Percentiles rank a stretch among this genome's conserved stretches.
Conservation (phyloP, 2,113 vertebrate species). For the Etia nguti region DNA sequence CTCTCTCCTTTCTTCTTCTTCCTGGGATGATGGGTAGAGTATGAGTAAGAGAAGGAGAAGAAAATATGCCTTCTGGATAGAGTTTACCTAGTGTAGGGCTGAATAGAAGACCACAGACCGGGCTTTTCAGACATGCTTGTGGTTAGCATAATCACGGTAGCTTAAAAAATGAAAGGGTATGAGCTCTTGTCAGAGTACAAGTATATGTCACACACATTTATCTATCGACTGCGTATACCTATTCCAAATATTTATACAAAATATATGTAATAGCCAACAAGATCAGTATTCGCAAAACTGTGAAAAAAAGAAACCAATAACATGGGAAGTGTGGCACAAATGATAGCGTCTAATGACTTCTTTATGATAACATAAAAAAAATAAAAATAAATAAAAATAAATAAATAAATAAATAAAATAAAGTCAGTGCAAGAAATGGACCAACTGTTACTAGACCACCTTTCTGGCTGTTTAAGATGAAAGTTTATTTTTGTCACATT, state of each 20-base stretch:
- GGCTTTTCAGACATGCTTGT: conserved; percentile 38
- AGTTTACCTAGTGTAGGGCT: conserved; percentile 57
- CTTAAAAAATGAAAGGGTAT: conserved; percentile 26
- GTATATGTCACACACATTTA: neutral
- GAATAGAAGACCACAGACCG: conserved; percentile 47
- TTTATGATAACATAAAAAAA: neutral
- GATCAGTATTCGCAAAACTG: neutral
- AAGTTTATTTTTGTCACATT: neutral
- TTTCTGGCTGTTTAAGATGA: neutral
- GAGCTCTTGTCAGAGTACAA: conserved; percentile 9
- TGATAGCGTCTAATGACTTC: neutral
- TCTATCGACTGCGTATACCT: neutral
- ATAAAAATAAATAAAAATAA: too few species aligned
- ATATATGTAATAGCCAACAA: neutral
- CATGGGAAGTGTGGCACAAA: neutral
- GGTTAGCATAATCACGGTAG: conserved; percentile 50
- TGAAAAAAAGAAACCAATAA: neutral
- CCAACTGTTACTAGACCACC: neutral
- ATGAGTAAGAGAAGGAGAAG: conserved; percentile 14
- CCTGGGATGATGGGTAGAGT: conserved; percentile 38
- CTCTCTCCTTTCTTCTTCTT: conserved; percentile 34
- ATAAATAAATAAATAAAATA: rapidly evolving
- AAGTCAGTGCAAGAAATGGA: neutral
- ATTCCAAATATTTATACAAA: neutral
- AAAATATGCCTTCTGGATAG: conserved; percentile 50